Percentiles rank a stretch among this genome's conserved stretches.
phyloP scores from a whole-genome alignment of 1,140 invertebrate genomes.

The Drosophila arizonae region DNA sequence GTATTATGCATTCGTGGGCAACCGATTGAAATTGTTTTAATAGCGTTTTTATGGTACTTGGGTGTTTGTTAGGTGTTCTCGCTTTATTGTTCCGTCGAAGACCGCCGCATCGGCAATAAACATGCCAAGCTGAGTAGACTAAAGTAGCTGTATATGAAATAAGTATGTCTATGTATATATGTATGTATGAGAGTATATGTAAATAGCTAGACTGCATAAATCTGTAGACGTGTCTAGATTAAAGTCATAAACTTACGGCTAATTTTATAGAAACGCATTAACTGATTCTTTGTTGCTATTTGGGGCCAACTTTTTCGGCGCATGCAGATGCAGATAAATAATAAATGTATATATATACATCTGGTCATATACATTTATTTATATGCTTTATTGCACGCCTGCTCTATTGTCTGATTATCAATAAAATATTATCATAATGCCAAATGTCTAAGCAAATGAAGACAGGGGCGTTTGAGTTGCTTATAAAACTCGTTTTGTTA shows the following conservation, averaged over 20 bases:
- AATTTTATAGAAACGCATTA: background rate
- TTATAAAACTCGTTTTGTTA: conserved; percentile 47
- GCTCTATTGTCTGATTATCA: conserved; percentile 23
- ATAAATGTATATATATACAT: background rate
- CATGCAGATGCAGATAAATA: background rate
- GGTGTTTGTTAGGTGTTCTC: background rate
- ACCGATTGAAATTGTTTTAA: background rate
- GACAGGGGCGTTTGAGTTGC: background rate
- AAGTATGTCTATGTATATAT: background rate
- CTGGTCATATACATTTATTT: no score
- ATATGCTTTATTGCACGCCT: conserved; percentile 3
- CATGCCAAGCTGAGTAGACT: background rate
- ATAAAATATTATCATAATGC: conserved; percentile 64
- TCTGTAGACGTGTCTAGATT: background rate
- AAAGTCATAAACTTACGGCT: background rate
- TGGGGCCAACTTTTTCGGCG: background rate
- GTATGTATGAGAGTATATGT: background rate
- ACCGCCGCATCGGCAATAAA: background rate
- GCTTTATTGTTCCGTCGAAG: background rate
- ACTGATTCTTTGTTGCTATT: background rate
- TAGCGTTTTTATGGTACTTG: no score
- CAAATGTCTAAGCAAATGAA: conserved; percentile 24
- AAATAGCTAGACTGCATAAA: background rate
- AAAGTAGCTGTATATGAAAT: background rate
- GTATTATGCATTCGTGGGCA: background rate